Conservation (phyloP, 2,797 vertebrate genomes). For the Sciurus vulgaris region DNA sequence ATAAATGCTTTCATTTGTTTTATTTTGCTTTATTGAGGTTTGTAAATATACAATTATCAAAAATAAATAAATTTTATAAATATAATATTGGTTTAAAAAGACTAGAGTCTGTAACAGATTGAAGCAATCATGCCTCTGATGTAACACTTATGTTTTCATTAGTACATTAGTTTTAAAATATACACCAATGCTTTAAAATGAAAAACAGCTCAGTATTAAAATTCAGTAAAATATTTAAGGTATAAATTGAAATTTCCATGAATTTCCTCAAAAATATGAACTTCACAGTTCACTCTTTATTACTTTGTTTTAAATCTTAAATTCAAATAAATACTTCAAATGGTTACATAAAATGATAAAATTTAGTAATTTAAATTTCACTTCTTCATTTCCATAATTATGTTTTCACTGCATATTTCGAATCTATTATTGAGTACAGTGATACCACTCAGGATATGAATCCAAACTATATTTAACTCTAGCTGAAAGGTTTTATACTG, state of each 20-base stretch:
- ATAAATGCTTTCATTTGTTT: neutral
- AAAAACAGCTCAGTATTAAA: slow-evolving; percentile 22
- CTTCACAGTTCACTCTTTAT: neutral
- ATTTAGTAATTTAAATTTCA: neutral
- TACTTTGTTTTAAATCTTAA: neutral
- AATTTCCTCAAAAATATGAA: neutral
- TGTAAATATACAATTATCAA: neutral
- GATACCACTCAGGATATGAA: neutral
- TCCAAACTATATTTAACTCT: neutral
- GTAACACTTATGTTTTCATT: neutral
- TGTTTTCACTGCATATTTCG: neutral
- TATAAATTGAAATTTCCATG: neutral
- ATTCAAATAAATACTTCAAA: neutral
- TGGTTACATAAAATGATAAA: neutral
- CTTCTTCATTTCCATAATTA: neutral
- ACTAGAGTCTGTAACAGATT: neutral
- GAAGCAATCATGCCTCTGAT: neutral
- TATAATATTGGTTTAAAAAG: neutral
- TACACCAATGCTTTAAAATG: neutral
- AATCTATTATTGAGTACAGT: neutral
- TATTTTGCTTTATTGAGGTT: neutral
- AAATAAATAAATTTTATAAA: neutral
- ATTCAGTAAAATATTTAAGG: neutral
- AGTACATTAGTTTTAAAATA: neutral
- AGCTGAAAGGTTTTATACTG: neutral